These are phyloP conservation scores for Lasioglossum baleicum DNA, from an alignment of 1,140 invertebrate species.

Conservation along the genomic window DNA sequence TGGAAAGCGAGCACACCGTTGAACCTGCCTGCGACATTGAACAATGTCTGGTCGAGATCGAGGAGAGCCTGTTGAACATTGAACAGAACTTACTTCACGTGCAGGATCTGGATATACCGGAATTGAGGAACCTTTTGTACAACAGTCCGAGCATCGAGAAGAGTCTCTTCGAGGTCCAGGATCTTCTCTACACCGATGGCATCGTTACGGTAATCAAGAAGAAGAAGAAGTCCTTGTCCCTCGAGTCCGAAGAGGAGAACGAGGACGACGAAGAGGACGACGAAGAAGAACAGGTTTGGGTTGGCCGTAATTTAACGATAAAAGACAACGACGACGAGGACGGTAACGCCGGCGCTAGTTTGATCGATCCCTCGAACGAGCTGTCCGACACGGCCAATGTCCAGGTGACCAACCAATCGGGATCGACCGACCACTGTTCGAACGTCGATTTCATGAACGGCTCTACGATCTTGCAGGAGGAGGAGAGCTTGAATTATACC, in stretches of 20 bases:
- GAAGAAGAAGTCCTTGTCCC: slow-evolving; percentile 37
- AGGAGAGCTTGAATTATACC: slow-evolving; percentile 19
- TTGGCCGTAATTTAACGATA: slow-evolving; percentile 28
- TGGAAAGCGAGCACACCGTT: neutral
- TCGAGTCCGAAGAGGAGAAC: slow-evolving; percentile 42
- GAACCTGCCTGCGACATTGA: slow-evolving; percentile 67
- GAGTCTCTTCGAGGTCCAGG: slow-evolving; percentile 63
- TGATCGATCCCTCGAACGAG: slow-evolving; percentile 34
- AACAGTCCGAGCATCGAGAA: slow-evolving; percentile 68
- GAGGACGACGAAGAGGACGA: slow-evolving; percentile 36
- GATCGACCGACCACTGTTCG: slow-evolving; percentile 40
- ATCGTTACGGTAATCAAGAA: slow-evolving; percentile 44
- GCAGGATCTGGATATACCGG: slow-evolving; percentile 69
- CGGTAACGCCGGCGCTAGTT: slow-evolving; percentile 28
- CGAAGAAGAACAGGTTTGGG: slow-evolving; percentile 49
- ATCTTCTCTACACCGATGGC: slow-evolving; percentile 60
- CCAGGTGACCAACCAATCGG: slow-evolving; percentile 28
- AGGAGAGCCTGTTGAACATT: slow-evolving; percentile 71
- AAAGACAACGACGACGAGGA: slow-evolving; percentile 56
- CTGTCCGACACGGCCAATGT: slow-evolving; percentile 37
- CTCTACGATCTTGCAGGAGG: slow-evolving; percentile 20
- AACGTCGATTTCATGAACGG: slow-evolving; percentile 20
- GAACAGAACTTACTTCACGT: slow-evolving; percentile 71
- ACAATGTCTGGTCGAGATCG: slow-evolving; percentile 70
- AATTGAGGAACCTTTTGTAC: slow-evolving; percentile 67